A percentile compares a stretch with the other conserved stretches of the same genome.
phyloP scores from a whole-genome alignment of 2,797 vertebrate species.

The Neomorphus geoffroyi region DNA sequence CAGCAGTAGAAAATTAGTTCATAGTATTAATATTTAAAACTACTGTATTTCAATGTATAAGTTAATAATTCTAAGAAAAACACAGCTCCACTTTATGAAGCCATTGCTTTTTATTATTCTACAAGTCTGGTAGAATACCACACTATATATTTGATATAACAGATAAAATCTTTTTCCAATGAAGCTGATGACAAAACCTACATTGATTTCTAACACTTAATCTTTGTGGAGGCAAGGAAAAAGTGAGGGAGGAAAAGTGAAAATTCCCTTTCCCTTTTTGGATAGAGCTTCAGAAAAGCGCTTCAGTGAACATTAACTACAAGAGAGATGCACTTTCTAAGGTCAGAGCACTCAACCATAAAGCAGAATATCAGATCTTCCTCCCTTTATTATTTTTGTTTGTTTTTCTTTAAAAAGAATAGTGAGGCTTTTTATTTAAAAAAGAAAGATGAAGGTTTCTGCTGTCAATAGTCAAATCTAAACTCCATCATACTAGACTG shows the following conservation, averaged over 20 bases:
- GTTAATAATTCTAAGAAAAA: not conserved
- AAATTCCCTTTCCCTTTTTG: not conserved
- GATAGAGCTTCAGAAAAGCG: not conserved
- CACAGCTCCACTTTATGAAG: not conserved
- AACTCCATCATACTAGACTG: not conserved
- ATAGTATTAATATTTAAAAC: not conserved
- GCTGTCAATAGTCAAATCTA: not conserved
- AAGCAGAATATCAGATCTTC: not conserved
- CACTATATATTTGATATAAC: not conserved
- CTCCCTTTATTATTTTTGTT: not conserved
- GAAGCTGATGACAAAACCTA: not conserved
- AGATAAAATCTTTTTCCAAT: not conserved
- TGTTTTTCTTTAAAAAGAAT: not conserved
- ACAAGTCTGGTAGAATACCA: not conserved
- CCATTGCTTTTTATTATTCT: not conserved
- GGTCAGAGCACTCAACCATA: not conserved
- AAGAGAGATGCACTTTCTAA: not conserved
- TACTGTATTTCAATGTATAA: not conserved
- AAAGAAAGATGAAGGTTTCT: not conserved
- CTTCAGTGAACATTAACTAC: not conserved
- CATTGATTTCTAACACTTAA: not conserved
- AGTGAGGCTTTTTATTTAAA: not conserved
- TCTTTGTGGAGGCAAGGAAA: not conserved
- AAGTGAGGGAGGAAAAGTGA: not conserved
- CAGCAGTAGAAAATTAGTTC: not conserved